These are phyloP conservation scores for Drosophila rufa DNA, from an alignment of 1,140 invertebrate species.

Conservation along the genomic window DNA sequence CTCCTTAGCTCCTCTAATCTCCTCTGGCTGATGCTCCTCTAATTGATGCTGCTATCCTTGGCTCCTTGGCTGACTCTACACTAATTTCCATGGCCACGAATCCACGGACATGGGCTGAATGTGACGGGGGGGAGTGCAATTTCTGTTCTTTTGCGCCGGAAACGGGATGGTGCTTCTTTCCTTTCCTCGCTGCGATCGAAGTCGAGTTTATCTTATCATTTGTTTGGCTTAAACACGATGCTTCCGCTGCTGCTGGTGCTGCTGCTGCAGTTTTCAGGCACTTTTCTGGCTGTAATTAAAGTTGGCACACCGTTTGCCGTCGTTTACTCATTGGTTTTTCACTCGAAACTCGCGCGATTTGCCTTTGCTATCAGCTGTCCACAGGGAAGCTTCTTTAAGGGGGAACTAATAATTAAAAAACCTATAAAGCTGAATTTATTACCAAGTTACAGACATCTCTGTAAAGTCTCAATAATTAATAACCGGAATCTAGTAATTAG, in stretches of 20 bases:
- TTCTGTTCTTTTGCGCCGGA: neutral
- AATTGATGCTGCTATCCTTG: conserved; percentile 35
- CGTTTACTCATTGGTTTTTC: conserved; percentile 24
- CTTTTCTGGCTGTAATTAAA: conserved; percentile 59
- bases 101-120: conserved; percentile 33
- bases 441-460: neutral
- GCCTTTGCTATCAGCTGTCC: conserved; percentile 46
- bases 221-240: conserved; percentile 28
- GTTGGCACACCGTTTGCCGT: conserved; percentile 19
- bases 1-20: conserved; percentile 14
- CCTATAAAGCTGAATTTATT: neutral
- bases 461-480: neutral
- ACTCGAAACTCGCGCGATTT: conserved; percentile 31
- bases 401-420: neutral
- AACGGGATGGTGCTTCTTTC: conserved; percentile 10
- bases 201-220: conserved; percentile 58
- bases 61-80: conserved; percentile 41
- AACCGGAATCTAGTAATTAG: conserved; percentile 4
- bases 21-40: conserved; percentile 25
- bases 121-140: neutral
- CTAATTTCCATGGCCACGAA: conserved; percentile 72
- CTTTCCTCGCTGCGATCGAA: conserved; percentile 8
- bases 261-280: conserved; percentile 47
- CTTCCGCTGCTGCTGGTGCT: conserved; percentile 9
- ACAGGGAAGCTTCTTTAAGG: conserved; percentile 2